Evolutionary conservation across 2,113 vertebrate species (phyloP), one percentile per base, ranked within the genome.

Genomic region (Meleagris gallopavo): DNA sequence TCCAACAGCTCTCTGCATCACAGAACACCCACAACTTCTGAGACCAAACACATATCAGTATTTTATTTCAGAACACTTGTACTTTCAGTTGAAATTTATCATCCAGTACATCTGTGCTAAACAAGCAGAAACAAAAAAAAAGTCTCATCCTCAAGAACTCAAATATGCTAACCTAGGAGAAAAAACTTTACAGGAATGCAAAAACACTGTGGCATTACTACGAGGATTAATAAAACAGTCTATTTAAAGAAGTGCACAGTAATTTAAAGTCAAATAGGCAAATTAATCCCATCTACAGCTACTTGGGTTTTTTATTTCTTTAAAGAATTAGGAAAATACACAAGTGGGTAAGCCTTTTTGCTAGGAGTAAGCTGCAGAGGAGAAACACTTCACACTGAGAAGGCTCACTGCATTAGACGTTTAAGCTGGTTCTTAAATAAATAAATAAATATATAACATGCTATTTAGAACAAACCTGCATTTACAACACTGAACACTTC

Each of bases 401-500:
- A 91, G 5, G n/a, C 40, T 30, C n/a, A 52, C 5, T 45, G 24
- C 29, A 83, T 32, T 34, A 77, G 50, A 34, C 83, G 74, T 55
- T 9, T 60, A 66, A 48, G 24, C 34, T 22, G 13, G 41, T 40
- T 41, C 34, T 77, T 77, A 73, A 43, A 43, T 43, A 43, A 15
- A 41, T 41, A 41, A 11, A 40, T 40, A 41, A 15, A 43, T 43
- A 25, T 24, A 40, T 46, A 57, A 61, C 83, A 75, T 36, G 29
- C 22, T 66, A 70, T 54, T 52, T 81, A 29, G 52, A 94, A 81
- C 52, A 92, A 88, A 91, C 14, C 10, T 86, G 61, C 73, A 64
- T 78, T 94, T 83, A 71, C 24, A 91, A 86, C 86, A 50, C 32
- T 74, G 55, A 92, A 88, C 45, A 15, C 62, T 95, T 94, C 54